Evolutionary conservation across 2,113 vertebrate species (phyloP).

Genomic region (Chroicocephalus ridibundus): DNA sequence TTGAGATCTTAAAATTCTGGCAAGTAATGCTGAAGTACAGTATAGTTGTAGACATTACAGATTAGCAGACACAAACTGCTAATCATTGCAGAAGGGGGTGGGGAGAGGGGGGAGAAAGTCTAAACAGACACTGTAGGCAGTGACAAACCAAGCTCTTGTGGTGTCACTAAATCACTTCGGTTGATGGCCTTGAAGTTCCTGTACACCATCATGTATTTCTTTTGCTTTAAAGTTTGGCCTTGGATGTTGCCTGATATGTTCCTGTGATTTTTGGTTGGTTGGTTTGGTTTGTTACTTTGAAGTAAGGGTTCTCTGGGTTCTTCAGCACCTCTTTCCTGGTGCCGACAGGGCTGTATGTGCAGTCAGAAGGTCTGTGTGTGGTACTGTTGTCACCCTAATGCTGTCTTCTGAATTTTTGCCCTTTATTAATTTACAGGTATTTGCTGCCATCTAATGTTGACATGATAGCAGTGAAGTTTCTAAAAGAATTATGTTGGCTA

Average conservation of each 20-base stretch:
- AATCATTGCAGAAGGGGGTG: neutral
- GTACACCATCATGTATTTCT: neutral
- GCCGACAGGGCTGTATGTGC: neutral
- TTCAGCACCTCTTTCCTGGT: neutral
- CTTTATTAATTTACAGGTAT: neutral
- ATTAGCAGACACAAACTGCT: neutral
- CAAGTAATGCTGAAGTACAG: neutral
- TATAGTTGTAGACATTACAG: neutral
- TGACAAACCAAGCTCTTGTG: neutral
- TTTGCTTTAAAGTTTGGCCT: neutral
- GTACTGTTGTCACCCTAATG: neutral
- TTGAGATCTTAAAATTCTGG: neutral
- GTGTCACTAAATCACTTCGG: neutral
- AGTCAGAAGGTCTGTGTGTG: neutral
- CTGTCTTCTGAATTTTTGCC: neutral
- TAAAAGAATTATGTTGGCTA: rapidly evolving
- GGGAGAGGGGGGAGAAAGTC: neutral
- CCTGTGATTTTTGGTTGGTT: neutral
- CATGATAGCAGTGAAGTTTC: neutral
- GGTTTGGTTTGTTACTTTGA: neutral
- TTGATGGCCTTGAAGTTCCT: neutral
- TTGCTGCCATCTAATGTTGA: constrained; percentile 66
- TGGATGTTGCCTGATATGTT: neutral
- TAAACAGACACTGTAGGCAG: neutral
- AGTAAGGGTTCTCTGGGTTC: neutral